Evolutionary conservation across 1,140 invertebrate genomes (phyloP).

Genomic region (Macrotrachela quadricornifera): DNA sequence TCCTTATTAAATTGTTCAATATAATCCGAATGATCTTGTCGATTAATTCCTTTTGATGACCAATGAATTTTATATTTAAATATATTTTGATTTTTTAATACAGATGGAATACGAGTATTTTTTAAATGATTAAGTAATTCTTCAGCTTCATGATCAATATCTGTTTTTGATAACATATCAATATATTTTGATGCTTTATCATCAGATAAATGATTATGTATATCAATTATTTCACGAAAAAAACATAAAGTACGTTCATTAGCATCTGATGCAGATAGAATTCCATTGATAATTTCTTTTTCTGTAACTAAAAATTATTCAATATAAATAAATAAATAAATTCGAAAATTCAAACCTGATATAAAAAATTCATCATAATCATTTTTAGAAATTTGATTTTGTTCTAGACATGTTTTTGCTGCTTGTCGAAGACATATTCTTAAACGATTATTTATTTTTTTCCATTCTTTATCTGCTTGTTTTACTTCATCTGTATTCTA

Average conservation of each 20-base stretch:
- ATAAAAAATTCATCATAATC: constrained; percentile 1
- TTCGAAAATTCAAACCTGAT: not conserved
- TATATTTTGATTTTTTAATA: not conserved
- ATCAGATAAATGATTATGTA: not conserved
- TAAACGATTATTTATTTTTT: too few species aligned
- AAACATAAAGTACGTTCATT: not conserved
- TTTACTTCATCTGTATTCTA: too few species aligned
- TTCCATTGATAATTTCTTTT: constrained; percentile 3
- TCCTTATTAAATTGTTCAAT: not conserved
- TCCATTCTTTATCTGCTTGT: too few species aligned
- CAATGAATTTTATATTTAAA: constrained; percentile 1
- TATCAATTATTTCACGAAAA: not conserved
- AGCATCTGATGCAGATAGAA: not conserved
- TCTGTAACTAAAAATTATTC: not conserved
- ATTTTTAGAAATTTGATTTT: not conserved
- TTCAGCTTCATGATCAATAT: not conserved
- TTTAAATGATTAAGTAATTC: constrained; percentile 2
- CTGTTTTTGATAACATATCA: not conserved
- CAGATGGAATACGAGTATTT: not conserved
- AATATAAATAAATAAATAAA: not conserved
- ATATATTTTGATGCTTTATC: not conserved
- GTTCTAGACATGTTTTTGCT: constrained; percentile 1
- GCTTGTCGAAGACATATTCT: not conserved
- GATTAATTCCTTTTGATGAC: not conserved
- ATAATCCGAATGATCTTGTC: not conserved